Base-by-base conservation (phyloP, 92 coral and sea anemone genomes). In the Diadumene lineata region DNA sequence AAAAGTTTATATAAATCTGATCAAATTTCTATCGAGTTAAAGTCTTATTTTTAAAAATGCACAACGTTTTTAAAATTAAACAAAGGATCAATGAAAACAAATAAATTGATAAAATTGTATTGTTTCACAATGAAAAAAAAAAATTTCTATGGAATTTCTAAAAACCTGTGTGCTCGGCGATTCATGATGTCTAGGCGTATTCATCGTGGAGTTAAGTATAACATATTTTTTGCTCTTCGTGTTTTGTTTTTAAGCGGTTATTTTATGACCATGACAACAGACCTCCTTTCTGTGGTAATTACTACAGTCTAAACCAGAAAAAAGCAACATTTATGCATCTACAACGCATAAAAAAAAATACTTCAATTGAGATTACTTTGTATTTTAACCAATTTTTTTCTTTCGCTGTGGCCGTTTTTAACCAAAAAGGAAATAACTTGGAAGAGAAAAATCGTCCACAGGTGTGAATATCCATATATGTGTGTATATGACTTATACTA, bases 71-170 rank as follows among this genome's bases (percentile, higher is more conserved):
- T 53, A 66, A 56, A 63, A 70, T 66, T 70, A 84, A 88, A 91
- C 86, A 88, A 68, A 61, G 89, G 79, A 79, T 81, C 76, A 81
- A 77, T 60, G 73, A 65, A 70, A 44, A 82, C 82, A 88, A 88
- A 82, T 88, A 81, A 75, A 58, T 51, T 56, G 69, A 78, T 88
- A 84, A 81, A 85, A 83, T 74, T 57, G 72, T 56, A 88, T 91
- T 91, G 97, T 91, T 50, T 53, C 25, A 28, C 11, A 6, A 32
- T 34, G 16, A 34, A 44, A 72, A 56, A 34, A 28, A 50, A 24
- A 18, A 15, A 21, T 51, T 28, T 55, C 29, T 44, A 44, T 44
- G 51, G 51, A n/a, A n/a, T n/a, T n/a, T n/a, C n/a, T n/a, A n/a
- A n/a, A n/a, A n/a, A n/a, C n/a, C n/a, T n/a, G n/a, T n/a, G n/a